phyloP scores from a whole-genome alignment of 2,113 vertebrate species.

The Hoplias malabaricus region DNA sequence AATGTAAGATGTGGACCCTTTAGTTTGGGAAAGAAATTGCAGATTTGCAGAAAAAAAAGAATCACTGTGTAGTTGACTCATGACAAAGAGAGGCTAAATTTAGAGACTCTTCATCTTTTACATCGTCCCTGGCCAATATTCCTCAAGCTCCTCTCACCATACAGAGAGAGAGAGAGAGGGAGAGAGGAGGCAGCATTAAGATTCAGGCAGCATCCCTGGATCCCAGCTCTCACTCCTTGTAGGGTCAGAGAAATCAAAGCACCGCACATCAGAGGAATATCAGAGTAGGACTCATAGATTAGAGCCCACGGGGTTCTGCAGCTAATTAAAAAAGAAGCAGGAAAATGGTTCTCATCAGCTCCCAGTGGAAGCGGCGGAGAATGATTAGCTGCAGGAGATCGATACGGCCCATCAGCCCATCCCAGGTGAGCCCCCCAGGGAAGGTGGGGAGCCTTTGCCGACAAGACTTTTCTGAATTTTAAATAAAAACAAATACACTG shows the following conservation, averaged over 20 bases:
- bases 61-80: conserved; percentile 5
- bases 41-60: not conserved
- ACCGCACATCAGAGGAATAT: conserved; percentile 73
- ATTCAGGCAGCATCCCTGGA: conserved; percentile 62
- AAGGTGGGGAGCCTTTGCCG: conserved; percentile 7
- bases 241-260: conserved; percentile 78
- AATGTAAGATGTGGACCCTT: too few relatives aligned
- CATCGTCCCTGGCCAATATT: conserved; percentile 51
- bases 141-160: conserved; percentile 48
- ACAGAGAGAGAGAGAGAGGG: too few relatives aligned
- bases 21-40: not conserved
- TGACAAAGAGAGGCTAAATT: conserved; percentile 35
- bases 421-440: conserved; percentile 49
- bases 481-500: conserved; percentile 59
- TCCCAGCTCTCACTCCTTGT: conserved; percentile 62
- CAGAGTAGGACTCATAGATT: conserved; percentile 73
- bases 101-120: conserved; percentile 56
- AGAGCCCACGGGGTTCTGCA: conserved; percentile 67
- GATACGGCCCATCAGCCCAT: conserved; percentile 66
- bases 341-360: conserved; percentile 62
- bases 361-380: conserved; percentile 59
- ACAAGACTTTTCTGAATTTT: conserved; percentile 55
- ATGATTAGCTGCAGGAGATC: conserved; percentile 72
- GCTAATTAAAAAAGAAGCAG: conserved; percentile 71
- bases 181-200: conserved; percentile 63